A percentile compares a stretch with the other conserved stretches of the same genome.
Conservation (phyloP, 2,113 vertebrate species). For the Microcebus lehilahytsara region DNA sequence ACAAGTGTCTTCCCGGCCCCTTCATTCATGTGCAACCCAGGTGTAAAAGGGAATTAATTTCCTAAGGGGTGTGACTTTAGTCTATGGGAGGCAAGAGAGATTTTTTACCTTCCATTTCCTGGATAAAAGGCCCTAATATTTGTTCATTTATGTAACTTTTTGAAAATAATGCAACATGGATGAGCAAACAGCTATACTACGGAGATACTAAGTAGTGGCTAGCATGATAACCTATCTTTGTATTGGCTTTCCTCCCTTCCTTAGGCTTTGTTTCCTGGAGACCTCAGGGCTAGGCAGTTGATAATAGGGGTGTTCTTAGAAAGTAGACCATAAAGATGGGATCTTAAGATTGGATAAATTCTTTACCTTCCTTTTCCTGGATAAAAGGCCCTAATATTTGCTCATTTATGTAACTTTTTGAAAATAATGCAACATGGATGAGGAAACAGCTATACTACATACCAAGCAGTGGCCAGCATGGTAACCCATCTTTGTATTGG, state of each 20-base stretch:
- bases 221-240: neutral
- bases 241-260: neutral
- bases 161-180: neutral
- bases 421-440: neutral
- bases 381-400: neutral
- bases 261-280: neutral
- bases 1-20: neutral
- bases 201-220: neutral
- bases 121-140: neutral
- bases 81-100: neutral
- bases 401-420: neutral
- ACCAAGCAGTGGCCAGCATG: neutral
- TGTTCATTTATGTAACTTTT: neutral
- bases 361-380: neutral
- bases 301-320: neutral
- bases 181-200: neutral
- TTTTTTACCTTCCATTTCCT: neutral
- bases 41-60: neutral
- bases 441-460: neutral
- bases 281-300: neutral
- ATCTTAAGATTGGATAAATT: neutral
- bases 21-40: neutral
- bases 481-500: neutral
- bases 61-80: neutral
- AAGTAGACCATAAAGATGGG: neutral